Base-by-base conservation (phyloP, 2,113 vertebrate genomes). In the Bucco capensis region DNA sequence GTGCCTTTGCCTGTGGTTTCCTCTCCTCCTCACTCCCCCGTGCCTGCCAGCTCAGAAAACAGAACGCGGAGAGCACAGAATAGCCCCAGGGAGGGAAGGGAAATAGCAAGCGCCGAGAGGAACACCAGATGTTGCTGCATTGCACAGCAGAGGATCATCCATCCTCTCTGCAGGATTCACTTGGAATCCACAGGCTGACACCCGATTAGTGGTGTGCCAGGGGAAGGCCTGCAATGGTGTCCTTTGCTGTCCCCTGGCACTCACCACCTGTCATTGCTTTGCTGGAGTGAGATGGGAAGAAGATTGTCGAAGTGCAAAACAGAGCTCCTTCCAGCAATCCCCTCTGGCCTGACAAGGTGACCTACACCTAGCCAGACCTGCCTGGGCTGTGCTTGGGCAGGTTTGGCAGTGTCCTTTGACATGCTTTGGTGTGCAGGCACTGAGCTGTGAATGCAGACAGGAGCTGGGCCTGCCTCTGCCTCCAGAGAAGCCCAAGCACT, bases 161-260 rank as follows among this genome's bases (percentile, higher is more conserved):
- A 3, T 44, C 33, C 47, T 62, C 38, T 81, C 67, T 60, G 50
- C 64, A 49, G 37, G 49, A 53, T 27, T 38, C 37, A 5, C 64
- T 65, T 62, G 31, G 81, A 65, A 47, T 30, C 53, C 44, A 5
- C 57, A 72, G 57, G 44, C 77, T 57, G 64, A 60, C 0, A 0
- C 12, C 0, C 0, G 2, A 30, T 30, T 15, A n/a, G 54, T 10
- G 49, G 38, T 0, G 2, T 62, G 85, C 38, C 15, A 19, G 66
- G 38, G 62, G 22, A 56, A 66, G 31, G 33, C 47, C 65, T 83
- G 81, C 40, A 31, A 19, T 0, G 0, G 17, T 27, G 67, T 46
- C 44, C 66, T 67, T 66, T 28, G 50, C 50, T 47, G 65, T 81
- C 37, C 70, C n/a, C 6, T 42, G 69, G 30, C 60, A 5, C 38